Evolutionary conservation across 2,113 vertebrate genomes (phyloP), one percentile per base, ranked within the genome.

Genomic region (Callipepla squamata): DNA sequence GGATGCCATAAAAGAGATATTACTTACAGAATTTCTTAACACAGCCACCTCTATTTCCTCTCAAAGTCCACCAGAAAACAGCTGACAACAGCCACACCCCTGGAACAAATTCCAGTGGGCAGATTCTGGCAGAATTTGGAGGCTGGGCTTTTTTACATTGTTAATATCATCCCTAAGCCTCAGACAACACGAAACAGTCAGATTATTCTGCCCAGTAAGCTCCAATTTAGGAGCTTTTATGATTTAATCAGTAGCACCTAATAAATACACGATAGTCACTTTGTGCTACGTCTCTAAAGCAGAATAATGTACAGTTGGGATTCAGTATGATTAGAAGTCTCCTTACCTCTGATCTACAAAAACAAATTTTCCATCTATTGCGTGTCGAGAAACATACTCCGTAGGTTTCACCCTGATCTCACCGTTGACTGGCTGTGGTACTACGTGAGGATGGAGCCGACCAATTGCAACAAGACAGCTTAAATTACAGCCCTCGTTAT

Each of bases 271-370:
- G 21, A 38, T 4, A 82, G 57, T 2, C 47, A 30, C 45, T 87
- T 73, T 57, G 72, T 76, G 48, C 36, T 66, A 17, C 6, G 48
- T n/a, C 68, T 88, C 55, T n/a, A 90, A 68, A 47, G 13, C 17
- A 44, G 72, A 57, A 13, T 30, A 48, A 17, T 28, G 9, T 28
- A 32, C 44, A 59, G 70, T 5, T 21, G 38, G 45, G 63, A 44
- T 40, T 57, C 36, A 79, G 36, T 19, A 15, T 67, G 69, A 50
- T 3, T 10, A 32, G 23, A 65, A 63, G 36, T 7, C 3, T 9
- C 50, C 98, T 98, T 95, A 99, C 99, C 99, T 99, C 98, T 99
- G 99, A 95, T 99, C 99, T 30, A 99, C 99, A n/a, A 99, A 99
- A 95, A 99, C 99, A 80, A 99, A 99, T 48, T 99, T 99, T 9